These are phyloP conservation scores for Rhagonycha lutea DNA, from an alignment of 2,888 invertebrate genomes.

Conservation along the genomic window DNA sequence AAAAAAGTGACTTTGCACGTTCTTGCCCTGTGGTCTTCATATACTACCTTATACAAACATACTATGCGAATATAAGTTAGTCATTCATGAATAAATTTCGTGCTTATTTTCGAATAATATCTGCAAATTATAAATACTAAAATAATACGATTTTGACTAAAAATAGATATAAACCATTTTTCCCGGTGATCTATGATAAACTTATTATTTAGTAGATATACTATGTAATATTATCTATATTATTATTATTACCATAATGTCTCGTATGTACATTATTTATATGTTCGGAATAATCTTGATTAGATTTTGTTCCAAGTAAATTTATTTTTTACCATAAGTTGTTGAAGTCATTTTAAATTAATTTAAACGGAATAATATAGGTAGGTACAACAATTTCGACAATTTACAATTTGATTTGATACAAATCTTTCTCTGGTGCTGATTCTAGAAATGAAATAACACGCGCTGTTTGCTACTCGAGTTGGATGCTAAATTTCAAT, in stretches of 20 bases:
- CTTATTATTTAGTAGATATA: too few relatives aligned
- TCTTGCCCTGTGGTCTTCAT: too few relatives aligned
- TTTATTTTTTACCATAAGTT: background rate
- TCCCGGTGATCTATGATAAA: background rate
- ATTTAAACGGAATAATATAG: background rate
- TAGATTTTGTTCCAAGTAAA: background rate
- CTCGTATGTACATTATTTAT: background rate
- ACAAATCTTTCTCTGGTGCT: background rate
- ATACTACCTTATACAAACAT: too few relatives aligned
- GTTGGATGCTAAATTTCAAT: constrained; percentile 16
- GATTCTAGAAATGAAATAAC: constrained; percentile 9
- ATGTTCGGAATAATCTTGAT: background rate
- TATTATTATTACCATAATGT: too few relatives aligned
- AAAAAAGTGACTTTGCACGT: too few relatives aligned
- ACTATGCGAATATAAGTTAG: background rate
- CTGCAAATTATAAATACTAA: background rate
- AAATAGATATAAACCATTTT: background rate
- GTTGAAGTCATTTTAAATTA: background rate
- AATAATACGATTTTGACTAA: background rate
- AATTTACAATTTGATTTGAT: too few relatives aligned
- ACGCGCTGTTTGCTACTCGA: constrained; percentile 14
- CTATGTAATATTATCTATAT: too few relatives aligned
- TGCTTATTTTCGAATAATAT: background rate
- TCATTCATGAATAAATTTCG: background rate
- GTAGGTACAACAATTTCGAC: background rate